Evolutionary conservation across 1,140 invertebrate species (phyloP).

Genomic region (Aphidius gifuensis): DNA sequence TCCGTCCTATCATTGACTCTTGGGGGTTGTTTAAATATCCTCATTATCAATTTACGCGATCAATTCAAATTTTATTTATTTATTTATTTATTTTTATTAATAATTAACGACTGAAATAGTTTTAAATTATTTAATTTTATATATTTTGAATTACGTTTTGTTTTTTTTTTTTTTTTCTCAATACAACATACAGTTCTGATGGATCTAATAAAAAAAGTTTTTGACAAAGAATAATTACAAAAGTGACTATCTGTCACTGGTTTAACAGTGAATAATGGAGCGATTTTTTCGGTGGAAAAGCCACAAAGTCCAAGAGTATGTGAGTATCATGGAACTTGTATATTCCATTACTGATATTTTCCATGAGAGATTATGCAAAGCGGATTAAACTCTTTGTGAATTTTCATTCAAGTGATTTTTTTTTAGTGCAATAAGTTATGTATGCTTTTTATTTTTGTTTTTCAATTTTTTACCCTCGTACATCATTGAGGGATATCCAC

Average conservation of each 20-base stretch:
- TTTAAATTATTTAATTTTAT: too few relatives aligned
- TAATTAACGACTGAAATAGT: too few relatives aligned
- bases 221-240: slow-evolving; percentile 16
- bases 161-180: not conserved
- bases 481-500: not conserved
- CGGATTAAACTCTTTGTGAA: slow-evolving; percentile 20
- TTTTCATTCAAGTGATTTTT: slow-evolving; percentile 17
- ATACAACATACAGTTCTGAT: too few relatives aligned
- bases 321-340: slow-evolving; percentile 36
- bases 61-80: not conserved
- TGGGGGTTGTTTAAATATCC: slow-evolving; percentile 25
- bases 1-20: slow-evolving; percentile 35
- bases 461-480: not conserved
- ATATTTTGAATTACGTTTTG: too few relatives aligned
- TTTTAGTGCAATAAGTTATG: not conserved
- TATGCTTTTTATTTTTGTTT: not conserved
- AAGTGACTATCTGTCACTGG: slow-evolving; percentile 4
- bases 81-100: not conserved
- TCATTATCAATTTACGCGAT: not conserved
- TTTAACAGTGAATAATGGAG: slow-evolving; percentile 36
- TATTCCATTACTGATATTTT: slow-evolving; percentile 24
- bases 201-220: slow-evolving; percentile 13
- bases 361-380: slow-evolving; percentile 32
- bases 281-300: slow-evolving; percentile 49
- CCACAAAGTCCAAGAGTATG: slow-evolving; percentile 44